Evolutionary conservation across 1,140 invertebrate species (phyloP).

Genomic region (Drosophila bocki): DNA sequence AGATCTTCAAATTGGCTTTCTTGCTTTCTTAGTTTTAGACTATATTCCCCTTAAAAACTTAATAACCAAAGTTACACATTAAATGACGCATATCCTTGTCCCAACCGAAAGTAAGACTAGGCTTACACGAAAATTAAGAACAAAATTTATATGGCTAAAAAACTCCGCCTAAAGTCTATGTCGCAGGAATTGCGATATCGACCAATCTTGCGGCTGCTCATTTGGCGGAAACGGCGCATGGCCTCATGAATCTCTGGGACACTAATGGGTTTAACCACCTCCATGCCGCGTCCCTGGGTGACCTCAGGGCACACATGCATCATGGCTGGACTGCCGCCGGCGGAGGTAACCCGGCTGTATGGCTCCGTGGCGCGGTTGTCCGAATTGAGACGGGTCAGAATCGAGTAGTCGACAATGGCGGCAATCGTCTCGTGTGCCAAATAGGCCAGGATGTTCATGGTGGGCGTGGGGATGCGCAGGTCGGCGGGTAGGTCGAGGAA

Average conservation of each 20-base stretch:
- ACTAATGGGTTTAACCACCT: constrained; percentile 82
- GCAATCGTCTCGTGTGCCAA: constrained; percentile 84
- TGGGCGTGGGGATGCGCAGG: constrained; percentile 74
- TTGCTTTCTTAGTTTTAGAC: too few relatives aligned
- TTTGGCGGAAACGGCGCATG: constrained; percentile 78
- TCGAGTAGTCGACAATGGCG: constrained; percentile 81
- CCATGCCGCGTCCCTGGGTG: constrained; percentile 81
- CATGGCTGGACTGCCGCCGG: constrained; percentile 79
- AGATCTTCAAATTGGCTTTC: not conserved
- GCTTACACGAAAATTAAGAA: not conserved
- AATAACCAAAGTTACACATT: not conserved
- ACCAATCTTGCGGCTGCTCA: constrained; percentile 77
- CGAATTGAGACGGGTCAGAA: constrained; percentile 79
- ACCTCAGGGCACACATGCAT: constrained; percentile 84
- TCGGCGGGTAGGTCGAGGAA: constrained; percentile 78
- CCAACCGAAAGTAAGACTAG: not conserved
- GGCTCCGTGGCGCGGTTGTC: constrained; percentile 77
- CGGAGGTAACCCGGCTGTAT: constrained; percentile 78
- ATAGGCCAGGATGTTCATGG: constrained; percentile 83
- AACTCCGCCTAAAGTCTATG: constrained; percentile 73
- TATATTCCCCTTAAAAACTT: not conserved
- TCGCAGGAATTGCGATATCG: constrained; percentile 78
- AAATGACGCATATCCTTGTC: not conserved
- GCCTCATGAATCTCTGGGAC: constrained; percentile 84
- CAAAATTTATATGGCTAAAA: constrained; percentile 73